Evolutionary conservation across 2,113 vertebrate species (phyloP).

Genomic region (Oreotrochilus melanogaster): DNA sequence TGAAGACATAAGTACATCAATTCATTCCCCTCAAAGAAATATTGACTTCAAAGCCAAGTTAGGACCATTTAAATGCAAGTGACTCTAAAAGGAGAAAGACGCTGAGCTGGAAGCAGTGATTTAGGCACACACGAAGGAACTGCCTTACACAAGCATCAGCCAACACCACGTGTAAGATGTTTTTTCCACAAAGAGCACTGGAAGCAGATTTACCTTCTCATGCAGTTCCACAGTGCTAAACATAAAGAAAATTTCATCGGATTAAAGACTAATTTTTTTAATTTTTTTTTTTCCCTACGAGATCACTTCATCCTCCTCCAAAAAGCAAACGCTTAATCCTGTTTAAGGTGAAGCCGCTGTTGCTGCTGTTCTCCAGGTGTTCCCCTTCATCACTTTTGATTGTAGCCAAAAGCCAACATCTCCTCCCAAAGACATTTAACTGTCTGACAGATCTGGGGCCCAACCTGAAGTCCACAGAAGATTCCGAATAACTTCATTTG

Average conservation of each 20-base stretch:
- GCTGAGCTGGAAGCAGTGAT: background rate
- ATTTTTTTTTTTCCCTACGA: background rate
- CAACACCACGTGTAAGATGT: accelerated
- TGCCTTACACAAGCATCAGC: background rate
- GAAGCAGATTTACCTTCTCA: background rate
- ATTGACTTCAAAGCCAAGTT: conserved; percentile 38
- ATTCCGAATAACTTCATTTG: background rate
- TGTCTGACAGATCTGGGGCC: background rate
- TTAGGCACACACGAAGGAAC: background rate
- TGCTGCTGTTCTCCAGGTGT: background rate
- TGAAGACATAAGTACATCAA: background rate
- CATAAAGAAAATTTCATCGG: background rate
- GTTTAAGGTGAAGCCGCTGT: background rate
- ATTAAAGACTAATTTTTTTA: background rate
- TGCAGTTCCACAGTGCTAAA: background rate
- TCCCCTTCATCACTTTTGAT: background rate
- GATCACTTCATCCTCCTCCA: background rate
- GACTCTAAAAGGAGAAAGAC: background rate
- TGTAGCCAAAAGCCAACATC: background rate
- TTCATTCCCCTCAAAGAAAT: conserved; percentile 16
- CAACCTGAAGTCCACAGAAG: background rate
- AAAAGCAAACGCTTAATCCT: background rate
- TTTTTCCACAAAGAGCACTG: background rate
- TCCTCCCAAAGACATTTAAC: background rate
- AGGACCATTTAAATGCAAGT: conserved; percentile 27